Evolutionary conservation across 2,797 vertebrate species (phyloP).

Genomic region (Xenops minutus): DNA sequence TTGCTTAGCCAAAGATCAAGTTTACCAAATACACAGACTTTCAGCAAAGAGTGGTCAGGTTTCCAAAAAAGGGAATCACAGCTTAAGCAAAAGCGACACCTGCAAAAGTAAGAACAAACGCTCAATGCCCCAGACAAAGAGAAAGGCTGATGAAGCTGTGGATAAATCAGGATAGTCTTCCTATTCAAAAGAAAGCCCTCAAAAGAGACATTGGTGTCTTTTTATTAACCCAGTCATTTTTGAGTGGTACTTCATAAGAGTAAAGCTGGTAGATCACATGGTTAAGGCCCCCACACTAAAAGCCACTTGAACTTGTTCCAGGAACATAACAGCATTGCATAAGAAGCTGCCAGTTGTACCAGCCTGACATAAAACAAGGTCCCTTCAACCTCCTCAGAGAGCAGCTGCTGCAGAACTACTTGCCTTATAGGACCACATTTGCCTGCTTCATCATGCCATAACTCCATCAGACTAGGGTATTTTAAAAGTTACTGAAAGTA

Average conservation of each 20-base stretch:
- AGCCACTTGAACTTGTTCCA: background rate
- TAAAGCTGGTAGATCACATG: background rate
- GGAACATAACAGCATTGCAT: background rate
- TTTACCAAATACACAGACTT: background rate
- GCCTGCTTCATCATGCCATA: background rate
- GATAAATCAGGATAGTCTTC: background rate
- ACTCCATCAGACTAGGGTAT: background rate
- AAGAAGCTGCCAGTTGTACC: slow-evolving; percentile 2
- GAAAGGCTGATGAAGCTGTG: background rate
- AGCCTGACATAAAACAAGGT: slow-evolving; percentile 13
- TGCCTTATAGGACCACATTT: background rate
- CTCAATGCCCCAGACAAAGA: background rate
- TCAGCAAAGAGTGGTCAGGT: background rate
- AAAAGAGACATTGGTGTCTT: background rate
- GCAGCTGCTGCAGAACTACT: background rate
- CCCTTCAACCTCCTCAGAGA: background rate
- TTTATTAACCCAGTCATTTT: background rate
- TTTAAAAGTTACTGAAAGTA: background rate
- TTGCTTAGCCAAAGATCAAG: background rate
- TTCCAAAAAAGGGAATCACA: background rate
- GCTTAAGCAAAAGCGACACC: background rate
- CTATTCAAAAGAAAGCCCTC: background rate
- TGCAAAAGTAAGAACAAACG: background rate
- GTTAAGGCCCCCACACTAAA: background rate
- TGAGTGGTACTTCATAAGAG: background rate